Base-by-base conservation (phyloP, 2,797 vertebrate species). In the Champsocephalus esox region DNA sequence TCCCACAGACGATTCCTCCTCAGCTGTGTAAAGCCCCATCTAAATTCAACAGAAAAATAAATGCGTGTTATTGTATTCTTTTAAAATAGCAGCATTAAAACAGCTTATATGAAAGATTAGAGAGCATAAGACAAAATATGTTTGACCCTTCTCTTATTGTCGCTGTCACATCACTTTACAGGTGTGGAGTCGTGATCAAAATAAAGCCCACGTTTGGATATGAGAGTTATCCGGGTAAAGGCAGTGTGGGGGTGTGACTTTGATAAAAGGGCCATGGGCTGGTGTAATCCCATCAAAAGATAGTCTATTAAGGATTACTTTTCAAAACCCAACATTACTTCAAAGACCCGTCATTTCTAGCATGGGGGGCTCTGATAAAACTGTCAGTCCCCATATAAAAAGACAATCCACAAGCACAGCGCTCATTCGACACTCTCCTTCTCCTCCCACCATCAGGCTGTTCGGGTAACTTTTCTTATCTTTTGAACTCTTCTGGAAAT, bases 401-500 rank as follows among this genome's bases (percentile, higher is more conserved):
- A 11, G 13, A 19, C 34, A 52, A 65, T 17, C 45, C 24, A 32
- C 24, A 48, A 28, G 14, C 45, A n/a, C 2, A 63, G 61, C 44
- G 21, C 24, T 81, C 28, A 60, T 64, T 49, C 9, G 0, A 32
- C 10, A 38, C 48, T 51, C 55, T 66, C 49, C 49, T 41, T 16
- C 70, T 19, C 43, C 59, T 79, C 16, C 52, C 8, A 64, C 71
- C 50, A 49, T 48, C 52, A 58, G 49, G 21, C 56, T 77, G 62
- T 56, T 46, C 13, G 66, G 5, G 28, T 58, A 57, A 60, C 48
- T 79, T 77, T 82, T 80, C 68, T 66, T 17, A 63, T 81, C 59
- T 72, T 85, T 81, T 76, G 58, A 89, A 78, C 73, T 87, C 16
- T 16, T 61, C 50, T 75, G 34, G 74, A 63, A 61, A 50, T 74